phyloP scores from a whole-genome alignment of 2,888 invertebrate genomes.

The Flexamia atlantica region DNA sequence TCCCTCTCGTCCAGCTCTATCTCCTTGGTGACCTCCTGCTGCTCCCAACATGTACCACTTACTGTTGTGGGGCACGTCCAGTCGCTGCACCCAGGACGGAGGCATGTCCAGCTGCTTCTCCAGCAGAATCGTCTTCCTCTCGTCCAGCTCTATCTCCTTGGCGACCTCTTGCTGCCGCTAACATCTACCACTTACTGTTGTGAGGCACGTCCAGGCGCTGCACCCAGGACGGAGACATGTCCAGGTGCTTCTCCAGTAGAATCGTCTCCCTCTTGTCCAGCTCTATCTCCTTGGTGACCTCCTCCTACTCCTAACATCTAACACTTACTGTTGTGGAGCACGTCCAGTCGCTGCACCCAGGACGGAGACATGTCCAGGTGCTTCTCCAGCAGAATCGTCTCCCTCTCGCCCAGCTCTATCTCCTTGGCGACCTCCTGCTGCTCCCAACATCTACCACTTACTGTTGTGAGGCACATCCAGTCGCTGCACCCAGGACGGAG shows the following conservation, averaged over 20 bases:
- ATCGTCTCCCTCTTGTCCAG: conserved; percentile 67
- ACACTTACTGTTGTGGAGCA: conserved; percentile 73
- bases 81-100: conserved; percentile 84
- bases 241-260: conserved; percentile 82
- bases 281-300: conserved; percentile 73
- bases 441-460: conserved; percentile 22
- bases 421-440: conserved; percentile 74
- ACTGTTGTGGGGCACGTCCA: conserved; percentile 77
- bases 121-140: conserved; percentile 64
- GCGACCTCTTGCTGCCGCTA: conserved; percentile 72
- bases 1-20: conserved; percentile 70
- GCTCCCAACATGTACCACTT: too few species aligned
- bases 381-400: conserved; percentile 76
- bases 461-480: conserved; percentile 77
- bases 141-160: conserved; percentile 73
- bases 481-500: conserved; percentile 85
- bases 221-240: conserved; percentile 88
- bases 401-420: conserved; percentile 70
- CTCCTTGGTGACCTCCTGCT: conserved; percentile 73
- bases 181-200: conserved; percentile 47
- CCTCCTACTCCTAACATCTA: conserved; percentile 70
- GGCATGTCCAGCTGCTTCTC: conserved; percentile 90
- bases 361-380: conserved; percentile 87
- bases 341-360: conserved; percentile 84
- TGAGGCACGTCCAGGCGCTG: conserved; percentile 80